These are phyloP conservation scores for Ascidia mentula DNA, from an alignment of 23 tunicate species.

Conservation along the genomic window DNA sequence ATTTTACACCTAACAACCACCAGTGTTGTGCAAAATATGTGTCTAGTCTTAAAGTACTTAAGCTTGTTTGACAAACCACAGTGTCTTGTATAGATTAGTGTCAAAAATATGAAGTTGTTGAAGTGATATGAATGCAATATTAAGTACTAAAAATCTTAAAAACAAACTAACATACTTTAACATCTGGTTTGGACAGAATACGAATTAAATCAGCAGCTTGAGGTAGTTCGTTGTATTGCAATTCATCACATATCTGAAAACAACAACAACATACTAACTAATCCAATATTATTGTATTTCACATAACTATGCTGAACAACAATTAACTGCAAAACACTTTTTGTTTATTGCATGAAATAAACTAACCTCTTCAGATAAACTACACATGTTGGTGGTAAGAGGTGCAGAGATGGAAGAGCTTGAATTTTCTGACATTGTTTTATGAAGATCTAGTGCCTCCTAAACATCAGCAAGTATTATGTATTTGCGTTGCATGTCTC, in stretches of 20 bases:
- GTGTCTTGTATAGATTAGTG: no score
- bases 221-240: constrained; percentile 33
- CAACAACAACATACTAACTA: neutral
- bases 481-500: neutral
- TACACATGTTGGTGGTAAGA: constrained; percentile 17
- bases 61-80: no score
- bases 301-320: neutral
- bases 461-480: neutral
- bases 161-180: constrained; percentile 57
- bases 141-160: no score
- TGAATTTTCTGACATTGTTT: constrained; percentile 36
- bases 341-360: no score
- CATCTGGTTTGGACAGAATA: constrained; percentile 44
- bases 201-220: constrained; percentile 42
- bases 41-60: no score
- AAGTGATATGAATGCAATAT: no score
- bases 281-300: neutral
- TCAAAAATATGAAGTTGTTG: no score
- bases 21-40: no score
- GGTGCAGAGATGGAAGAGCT: constrained; percentile 19
- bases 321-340: no score
- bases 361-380: constrained; percentile 51
- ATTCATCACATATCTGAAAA: constrained; percentile 57
- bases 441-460: constrained; percentile 63
- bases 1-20: no score